Evolutionary conservation across 1,140 invertebrate genomes (phyloP).

Genomic region (Pseudoatta argentina): DNA sequence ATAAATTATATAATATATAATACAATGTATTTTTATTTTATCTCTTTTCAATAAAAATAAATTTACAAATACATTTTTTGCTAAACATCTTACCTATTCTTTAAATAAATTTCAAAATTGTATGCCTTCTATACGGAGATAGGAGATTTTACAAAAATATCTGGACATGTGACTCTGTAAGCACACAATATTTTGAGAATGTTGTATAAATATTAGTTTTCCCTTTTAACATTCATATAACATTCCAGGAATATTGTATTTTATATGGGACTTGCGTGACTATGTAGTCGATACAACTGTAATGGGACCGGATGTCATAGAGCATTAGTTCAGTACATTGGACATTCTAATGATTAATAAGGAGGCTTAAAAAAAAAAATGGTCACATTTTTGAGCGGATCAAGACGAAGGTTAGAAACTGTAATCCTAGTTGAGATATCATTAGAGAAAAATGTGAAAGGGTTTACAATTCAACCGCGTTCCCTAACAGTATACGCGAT

Average conservation of each 20-base stretch:
- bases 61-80: not conserved
- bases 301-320: not conserved
- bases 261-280: conserved; percentile 13
- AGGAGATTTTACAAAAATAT: not conserved
- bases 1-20: not conserved
- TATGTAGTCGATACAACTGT: not conserved
- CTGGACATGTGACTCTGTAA: not conserved
- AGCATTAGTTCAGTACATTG: conserved; percentile 8
- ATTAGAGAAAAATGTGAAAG: conserved; percentile 57
- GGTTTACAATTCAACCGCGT: conserved; percentile 23
- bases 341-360: conserved; percentile 18
- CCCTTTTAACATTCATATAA: no score
- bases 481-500: not conserved
- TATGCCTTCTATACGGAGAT: not conserved
- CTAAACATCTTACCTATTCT: not conserved
- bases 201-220: no score
- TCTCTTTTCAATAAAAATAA: no score
- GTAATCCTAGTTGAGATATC: not conserved
- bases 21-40: no score
- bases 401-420: conserved; percentile 44
- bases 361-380: not conserved
- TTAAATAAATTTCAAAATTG: conserved; percentile 18
- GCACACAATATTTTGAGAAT: no score
- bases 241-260: no score
- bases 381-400: not conserved